Evolutionary conservation across 2,113 vertebrate genomes (phyloP).

Genomic region (Seriola quinqueradiata): DNA sequence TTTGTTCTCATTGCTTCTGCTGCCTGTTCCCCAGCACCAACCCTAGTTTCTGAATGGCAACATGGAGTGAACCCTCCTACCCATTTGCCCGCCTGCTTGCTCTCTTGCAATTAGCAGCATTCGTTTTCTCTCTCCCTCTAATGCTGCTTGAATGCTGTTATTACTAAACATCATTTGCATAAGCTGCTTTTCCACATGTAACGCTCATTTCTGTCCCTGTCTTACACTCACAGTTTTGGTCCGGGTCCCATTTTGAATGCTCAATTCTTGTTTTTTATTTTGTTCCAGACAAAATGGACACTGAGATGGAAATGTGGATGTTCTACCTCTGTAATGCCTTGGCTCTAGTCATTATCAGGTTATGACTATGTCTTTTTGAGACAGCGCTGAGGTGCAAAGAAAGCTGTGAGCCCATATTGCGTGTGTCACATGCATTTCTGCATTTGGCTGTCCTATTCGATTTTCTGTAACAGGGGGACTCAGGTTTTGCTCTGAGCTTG

Average conservation of each 20-base stretch:
- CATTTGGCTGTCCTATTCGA: constrained; percentile 46
- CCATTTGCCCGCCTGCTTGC: constrained; percentile 51
- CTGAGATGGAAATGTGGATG: constrained; percentile 15
- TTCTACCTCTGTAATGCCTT: constrained; percentile 29
- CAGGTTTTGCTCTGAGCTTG: constrained; percentile 48
- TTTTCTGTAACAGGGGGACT: constrained; percentile 24
- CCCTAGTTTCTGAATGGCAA: constrained; percentile 57
- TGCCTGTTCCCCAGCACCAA: background rate
- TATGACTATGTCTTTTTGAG: constrained; percentile 41
- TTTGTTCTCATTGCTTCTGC: constrained; percentile 20
- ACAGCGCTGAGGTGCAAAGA: constrained; percentile 34
- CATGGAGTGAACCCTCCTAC: constrained; percentile 55
- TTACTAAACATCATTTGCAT: constrained; percentile 76
- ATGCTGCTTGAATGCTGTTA: constrained; percentile 72
- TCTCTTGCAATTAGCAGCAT: constrained; percentile 70
- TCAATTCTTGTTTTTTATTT: background rate
- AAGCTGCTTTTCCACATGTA: constrained; percentile 75
- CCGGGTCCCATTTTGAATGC: constrained; percentile 50
- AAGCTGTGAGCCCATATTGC: constrained; percentile 57
- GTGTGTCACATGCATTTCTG: constrained; percentile 35
- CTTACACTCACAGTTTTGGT: constrained; percentile 49
- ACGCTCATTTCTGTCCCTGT: constrained; percentile 57
- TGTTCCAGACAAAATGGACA: constrained; percentile 58
- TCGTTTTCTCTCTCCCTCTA: constrained; percentile 54
- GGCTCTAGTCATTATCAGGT: constrained; percentile 39